Conservation (phyloP, 2,113 vertebrate species). For the Notothenia coriiceps region DNA sequence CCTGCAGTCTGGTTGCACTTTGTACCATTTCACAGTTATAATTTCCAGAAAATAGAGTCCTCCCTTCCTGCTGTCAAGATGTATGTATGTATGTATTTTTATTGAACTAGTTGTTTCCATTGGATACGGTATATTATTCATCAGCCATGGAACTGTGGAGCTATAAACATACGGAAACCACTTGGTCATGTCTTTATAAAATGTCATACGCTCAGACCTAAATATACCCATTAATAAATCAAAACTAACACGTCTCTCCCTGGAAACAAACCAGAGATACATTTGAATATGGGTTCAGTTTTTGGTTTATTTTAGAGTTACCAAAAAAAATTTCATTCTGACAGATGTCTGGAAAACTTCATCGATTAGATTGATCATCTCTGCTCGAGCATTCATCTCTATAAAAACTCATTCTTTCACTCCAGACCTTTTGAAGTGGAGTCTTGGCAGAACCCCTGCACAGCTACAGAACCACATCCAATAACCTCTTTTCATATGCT, state of each 20-base stretch:
- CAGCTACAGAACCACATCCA: constrained; percentile 48
- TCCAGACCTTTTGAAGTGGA: constrained; percentile 47
- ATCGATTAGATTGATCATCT: constrained; percentile 32
- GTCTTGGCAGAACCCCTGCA: constrained; percentile 56
- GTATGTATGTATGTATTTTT: constrained; percentile 24
- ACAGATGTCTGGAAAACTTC: constrained; percentile 41
- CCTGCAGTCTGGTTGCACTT: constrained; percentile 67
- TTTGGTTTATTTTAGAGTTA: constrained; percentile 11
- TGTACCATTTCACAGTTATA: constrained; percentile 49
- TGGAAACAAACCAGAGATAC: constrained; percentile 32
- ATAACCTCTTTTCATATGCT: constrained; percentile 51
- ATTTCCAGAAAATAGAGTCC: constrained; percentile 36
- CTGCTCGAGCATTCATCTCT: constrained; percentile 27
- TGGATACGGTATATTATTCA: constrained; percentile 35
- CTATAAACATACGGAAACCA: constrained; percentile 34
- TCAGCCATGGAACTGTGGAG: constrained; percentile 31
- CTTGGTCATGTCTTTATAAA: constrained; percentile 18
- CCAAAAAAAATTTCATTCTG: constrained; percentile 24
- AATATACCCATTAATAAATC: constrained; percentile 24
- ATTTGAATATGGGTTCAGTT: neutral
- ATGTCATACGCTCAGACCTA: constrained; percentile 1
- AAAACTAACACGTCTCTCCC: neutral
- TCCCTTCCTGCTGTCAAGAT: constrained; percentile 55
- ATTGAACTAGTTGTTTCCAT: constrained; percentile 48
- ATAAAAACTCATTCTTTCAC: constrained; percentile 43